phyloP scores from a whole-genome alignment of 1,140 invertebrate genomes.

The Eupeodes corollae region DNA sequence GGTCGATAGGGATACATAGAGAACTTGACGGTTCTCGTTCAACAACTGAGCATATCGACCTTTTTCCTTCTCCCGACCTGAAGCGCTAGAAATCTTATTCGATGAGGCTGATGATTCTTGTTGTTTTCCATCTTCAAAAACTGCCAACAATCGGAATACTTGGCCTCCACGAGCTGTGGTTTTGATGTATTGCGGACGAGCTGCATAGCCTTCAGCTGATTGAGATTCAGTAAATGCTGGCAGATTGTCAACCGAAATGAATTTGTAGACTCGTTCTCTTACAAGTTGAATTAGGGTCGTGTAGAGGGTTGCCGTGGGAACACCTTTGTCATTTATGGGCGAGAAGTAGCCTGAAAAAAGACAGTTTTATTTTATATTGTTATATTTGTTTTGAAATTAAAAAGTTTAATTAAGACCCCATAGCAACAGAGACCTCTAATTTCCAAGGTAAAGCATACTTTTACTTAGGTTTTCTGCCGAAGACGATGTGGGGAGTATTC shows the following conservation, averaged over 20 bases:
- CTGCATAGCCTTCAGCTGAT: slow-evolving; percentile 18
- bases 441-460: too few species aligned
- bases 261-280: slow-evolving; percentile 35
- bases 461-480: too few species aligned
- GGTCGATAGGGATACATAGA: slow-evolving; percentile 33
- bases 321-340: slow-evolving; percentile 30
- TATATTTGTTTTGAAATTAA: too few species aligned
- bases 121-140: slow-evolving; percentile 36
- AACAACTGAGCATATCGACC: slow-evolving; percentile 33
- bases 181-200: slow-evolving; percentile 30
- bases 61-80: slow-evolving; percentile 32
- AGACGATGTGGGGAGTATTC: too few species aligned
- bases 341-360: slow-evolving; percentile 30
- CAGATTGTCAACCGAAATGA: slow-evolving; percentile 34
- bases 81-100: neutral
- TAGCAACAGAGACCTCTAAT: too few species aligned
- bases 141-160: slow-evolving; percentile 31
- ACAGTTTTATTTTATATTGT: too few species aligned
- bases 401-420: too few species aligned
- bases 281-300: slow-evolving; percentile 30
- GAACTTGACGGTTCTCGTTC: slow-evolving; percentile 32
- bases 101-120: slow-evolving; percentile 11
- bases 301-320: slow-evolving; percentile 30
- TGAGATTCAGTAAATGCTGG: slow-evolving; percentile 32
- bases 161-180: slow-evolving; percentile 32